Evolutionary conservation across 2,888 invertebrate genomes (phyloP), one percentile per base, ranked within the genome.

Genomic region (Philereme transversata): DNA sequence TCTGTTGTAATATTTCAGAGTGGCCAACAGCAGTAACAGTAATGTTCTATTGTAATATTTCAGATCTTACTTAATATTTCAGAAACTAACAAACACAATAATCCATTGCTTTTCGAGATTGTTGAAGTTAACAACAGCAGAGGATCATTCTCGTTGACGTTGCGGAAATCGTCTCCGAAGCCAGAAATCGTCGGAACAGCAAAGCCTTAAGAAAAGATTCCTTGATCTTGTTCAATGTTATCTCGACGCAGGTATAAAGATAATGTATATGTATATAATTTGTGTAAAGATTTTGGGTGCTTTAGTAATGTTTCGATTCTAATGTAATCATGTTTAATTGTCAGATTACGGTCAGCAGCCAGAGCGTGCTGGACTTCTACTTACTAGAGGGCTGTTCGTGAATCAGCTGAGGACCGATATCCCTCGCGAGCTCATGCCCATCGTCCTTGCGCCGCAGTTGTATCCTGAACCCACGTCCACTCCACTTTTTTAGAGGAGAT

Each of bases 141-240:
- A 98, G 90, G 98, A 99, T 94, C 97, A 53, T 96, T 98, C 88
- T 97, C 97, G 61, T 93, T 99, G 78, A 96, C 97, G 65, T 92
- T 98, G 70, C 94, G 96, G 72, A 84, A 96, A 69, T 95, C 97
- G 81, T 97, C 98, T 11, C 94, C 95, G 48, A 96, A 96, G 84
- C 81, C 94, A 51, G 98, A 98, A 76, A 94, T 97, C 61, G 94
- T 95, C 65, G 93, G 92, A 71, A 93, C 95, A 78, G 96, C 98
- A 36, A 93, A 95, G 73, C 95, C 93, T 98, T 62, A 95, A 96
- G 82, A 95, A 95, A 83, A 96, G 96, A 83, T 93, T 99, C 68
- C 96, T 98, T 62, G 96, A 96, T 80, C 93, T 99, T 67, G 95
- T 98, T 54, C 95, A 96, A 87, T 96, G 96, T 69, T 98, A 97